Conservation (phyloP, 2,888 invertebrate species). For the Anorthoa munda region DNA sequence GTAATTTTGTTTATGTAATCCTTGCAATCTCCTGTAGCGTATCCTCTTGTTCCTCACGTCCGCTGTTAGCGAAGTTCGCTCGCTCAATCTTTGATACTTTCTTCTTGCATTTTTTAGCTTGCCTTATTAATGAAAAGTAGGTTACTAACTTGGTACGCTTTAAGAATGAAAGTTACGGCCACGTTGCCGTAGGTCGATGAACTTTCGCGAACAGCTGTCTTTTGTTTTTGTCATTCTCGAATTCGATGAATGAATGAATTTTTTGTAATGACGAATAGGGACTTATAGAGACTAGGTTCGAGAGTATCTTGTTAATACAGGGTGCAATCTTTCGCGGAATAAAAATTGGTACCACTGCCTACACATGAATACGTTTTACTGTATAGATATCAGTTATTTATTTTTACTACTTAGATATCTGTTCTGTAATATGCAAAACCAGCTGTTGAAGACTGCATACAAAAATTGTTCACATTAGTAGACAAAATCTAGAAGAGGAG, state of each 20-base stretch:
- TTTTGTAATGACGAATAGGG: not conserved
- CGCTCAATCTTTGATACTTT: constrained; percentile 91
- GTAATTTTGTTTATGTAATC: not conserved
- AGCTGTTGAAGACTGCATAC: too few relatives aligned
- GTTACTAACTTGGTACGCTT: constrained; percentile 90
- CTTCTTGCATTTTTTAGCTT: constrained; percentile 91
- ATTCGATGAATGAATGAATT: constrained; percentile 48
- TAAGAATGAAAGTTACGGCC: constrained; percentile 90
- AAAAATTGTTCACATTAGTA: too few relatives aligned
- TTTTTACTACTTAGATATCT: too few relatives aligned
- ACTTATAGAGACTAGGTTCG: not conserved
- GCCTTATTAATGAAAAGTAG: constrained; percentile 91
- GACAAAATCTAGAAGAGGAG: too few relatives aligned
- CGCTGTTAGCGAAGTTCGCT: constrained; percentile 87
- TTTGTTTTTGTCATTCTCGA: constrained; percentile 85
- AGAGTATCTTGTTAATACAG: not conserved
- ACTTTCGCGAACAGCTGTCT: constrained; percentile 85
- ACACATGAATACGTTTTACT: too few relatives aligned
- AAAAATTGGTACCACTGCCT: too few relatives aligned
- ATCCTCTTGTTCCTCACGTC: constrained; percentile 76
- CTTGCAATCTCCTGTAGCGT: constrained; percentile 29
- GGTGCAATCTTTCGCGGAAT: too few relatives aligned
- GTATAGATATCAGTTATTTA: too few relatives aligned
- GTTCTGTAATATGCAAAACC: too few relatives aligned
- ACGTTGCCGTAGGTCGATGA: constrained; percentile 90